Conservation (phyloP, 2,888 invertebrate genomes). For the Anodontia alba region DNA sequence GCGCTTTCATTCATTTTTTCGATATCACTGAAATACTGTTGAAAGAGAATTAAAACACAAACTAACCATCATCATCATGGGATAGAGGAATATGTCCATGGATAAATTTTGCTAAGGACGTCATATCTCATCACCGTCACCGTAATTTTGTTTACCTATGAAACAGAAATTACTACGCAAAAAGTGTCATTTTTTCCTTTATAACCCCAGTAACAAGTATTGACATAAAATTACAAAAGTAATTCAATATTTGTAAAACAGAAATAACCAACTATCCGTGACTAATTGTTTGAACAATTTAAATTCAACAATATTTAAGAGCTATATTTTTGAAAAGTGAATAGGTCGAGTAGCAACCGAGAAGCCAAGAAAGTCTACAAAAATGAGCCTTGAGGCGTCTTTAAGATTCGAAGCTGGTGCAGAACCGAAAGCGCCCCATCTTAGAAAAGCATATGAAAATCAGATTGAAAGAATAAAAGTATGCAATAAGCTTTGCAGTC, state of each 20-base stretch:
- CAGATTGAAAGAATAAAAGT: slow-evolving; percentile 72
- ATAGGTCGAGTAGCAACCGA: slow-evolving; percentile 7
- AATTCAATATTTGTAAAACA: too few relatives aligned
- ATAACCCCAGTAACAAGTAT: too few relatives aligned
- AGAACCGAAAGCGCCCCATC: slow-evolving; percentile 49
- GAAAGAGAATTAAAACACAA: too few relatives aligned
- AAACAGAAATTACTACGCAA: slow-evolving; percentile 4
- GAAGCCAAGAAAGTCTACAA: neutral
- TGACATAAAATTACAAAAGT: too few relatives aligned
- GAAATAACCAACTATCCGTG: too few relatives aligned
- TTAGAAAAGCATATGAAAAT: slow-evolving; percentile 62
- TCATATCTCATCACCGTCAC: neutral
- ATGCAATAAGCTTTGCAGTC: slow-evolving; percentile 2
- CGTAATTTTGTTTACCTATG: slow-evolving; percentile 8
- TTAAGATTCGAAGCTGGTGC: slow-evolving; percentile 61
- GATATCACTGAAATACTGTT: too few relatives aligned
- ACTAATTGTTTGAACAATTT: too few relatives aligned
- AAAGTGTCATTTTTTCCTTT: neutral
- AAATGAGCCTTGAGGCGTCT: slow-evolving; percentile 65
- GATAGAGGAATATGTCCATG: too few relatives aligned
- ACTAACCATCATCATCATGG: too few relatives aligned
- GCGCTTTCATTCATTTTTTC: too few relatives aligned
- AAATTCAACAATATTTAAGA: neutral
- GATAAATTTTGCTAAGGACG: too few relatives aligned
- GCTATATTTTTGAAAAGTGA: neutral